phyloP scores from a whole-genome alignment of 2,113 vertebrate species.

The Saccopteryx leptura region DNA sequence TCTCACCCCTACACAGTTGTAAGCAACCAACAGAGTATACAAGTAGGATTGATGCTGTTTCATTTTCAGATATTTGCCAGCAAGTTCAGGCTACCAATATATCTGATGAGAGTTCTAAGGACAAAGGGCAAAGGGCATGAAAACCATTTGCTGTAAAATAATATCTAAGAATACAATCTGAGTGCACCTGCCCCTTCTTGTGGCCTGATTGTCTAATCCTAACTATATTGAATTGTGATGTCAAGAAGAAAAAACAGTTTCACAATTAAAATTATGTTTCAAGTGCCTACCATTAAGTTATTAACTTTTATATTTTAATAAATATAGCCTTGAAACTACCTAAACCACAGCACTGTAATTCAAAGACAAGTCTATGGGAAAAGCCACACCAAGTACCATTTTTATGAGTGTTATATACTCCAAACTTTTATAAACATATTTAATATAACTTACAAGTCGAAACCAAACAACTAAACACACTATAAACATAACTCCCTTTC shows the following conservation, averaged over 20 bases:
- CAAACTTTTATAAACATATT: conserved; percentile 81
- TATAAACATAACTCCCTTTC: conserved; percentile 44
- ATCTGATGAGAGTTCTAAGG: not conserved
- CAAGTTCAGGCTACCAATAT: not conserved
- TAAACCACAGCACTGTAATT: conserved; percentile 81
- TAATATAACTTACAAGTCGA: conserved; percentile 79
- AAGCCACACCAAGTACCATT: conserved; percentile 61
- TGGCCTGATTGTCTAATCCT: conserved; percentile 57
- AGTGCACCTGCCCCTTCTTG: not conserved
- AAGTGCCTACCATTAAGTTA: conserved; percentile 83
- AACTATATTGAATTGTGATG: conserved; percentile 62
- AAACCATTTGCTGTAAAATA: conserved; percentile 1
- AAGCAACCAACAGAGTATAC: accelerated
- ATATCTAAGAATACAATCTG: not conserved
- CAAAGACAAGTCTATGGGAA: conserved; percentile 83
- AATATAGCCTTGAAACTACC: conserved; percentile 82
- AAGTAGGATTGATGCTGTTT: not conserved
- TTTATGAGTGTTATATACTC: conserved; percentile 80
- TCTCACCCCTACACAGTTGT: not conserved
- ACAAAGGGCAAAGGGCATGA: not conserved
- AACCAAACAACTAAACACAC: conserved; percentile 80
- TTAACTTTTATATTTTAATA: conserved; percentile 86
- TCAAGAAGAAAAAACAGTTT: conserved; percentile 78
- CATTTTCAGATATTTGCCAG: not conserved
- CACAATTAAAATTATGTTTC: conserved; percentile 83